Base-by-base conservation (phyloP, 2,113 vertebrate genomes). In the Callionymus lyra region DNA sequence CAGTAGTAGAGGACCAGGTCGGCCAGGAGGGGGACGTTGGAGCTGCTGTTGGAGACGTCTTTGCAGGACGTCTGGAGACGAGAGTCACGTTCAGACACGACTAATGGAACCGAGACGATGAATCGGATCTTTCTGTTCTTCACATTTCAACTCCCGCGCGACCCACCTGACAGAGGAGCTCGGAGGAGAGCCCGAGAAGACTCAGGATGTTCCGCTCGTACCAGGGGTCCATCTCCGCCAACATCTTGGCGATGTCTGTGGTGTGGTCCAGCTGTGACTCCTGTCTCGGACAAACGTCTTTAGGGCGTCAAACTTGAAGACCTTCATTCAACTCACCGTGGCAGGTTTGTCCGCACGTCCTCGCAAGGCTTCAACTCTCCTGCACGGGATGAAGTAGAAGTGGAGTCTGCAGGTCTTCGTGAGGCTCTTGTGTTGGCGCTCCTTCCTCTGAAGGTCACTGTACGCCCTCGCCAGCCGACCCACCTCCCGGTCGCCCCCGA, bases 1-100 rank as follows among this genome's bases (percentile, higher is more conserved):
- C 91, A 96, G 62, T 98, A 98, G 51, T 98, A 97, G 4, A 95
- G 88, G 41, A 97, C 84, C 89, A 97, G 81, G 68, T 98, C 92
- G 0, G 91, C 89, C 77, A 98, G 76, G 74, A 98, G 91, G 47
- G 91, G 85, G 42, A 92, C 53, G 3, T 59, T 49, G 19, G 50
- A 12, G 0, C 59, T 32, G 61, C 74, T 10, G 53, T 6, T 18
- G 0, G 56, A 51, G 1, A 67, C 63, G 1, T 69, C 63, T 54
- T 89, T 92, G 42, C 82, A 72, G 1, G 84, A 76, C 17, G 89
- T 79, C 47, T 71, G 70, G 2, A 44, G 12, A 38, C 0, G 17
- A 9, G 16, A 1, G 38, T 31, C 17, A 39, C n/a, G 21, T n/a
- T n/a, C n/a, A n/a, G n/a, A n/a, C n/a, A n/a, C n/a, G n/a, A n/a